Percentiles rank a stretch among this genome's conserved stretches.
phyloP scores from a whole-genome alignment of 1,140 invertebrate genomes.

The Achatina immaculata region DNA sequence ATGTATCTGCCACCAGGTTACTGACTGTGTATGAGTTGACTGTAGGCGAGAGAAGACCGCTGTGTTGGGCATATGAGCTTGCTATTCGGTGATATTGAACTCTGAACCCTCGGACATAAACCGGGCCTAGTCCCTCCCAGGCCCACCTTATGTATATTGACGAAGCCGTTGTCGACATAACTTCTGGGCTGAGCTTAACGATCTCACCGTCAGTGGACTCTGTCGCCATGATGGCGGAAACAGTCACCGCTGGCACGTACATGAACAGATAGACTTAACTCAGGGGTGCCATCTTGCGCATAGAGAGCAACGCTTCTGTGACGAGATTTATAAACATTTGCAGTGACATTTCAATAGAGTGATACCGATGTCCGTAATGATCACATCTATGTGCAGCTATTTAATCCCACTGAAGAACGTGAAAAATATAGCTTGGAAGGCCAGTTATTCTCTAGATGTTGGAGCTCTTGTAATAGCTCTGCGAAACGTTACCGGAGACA shows the following conservation, averaged over 20 bases:
- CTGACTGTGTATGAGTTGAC: slow-evolving; percentile 50
- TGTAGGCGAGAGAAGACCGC: slow-evolving; percentile 48
- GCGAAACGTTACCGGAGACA: too few species aligned
- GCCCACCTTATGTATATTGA: slow-evolving; percentile 59
- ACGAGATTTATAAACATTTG: too few species aligned
- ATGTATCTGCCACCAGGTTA: slow-evolving; percentile 65
- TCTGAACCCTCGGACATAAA: slow-evolving; percentile 31
- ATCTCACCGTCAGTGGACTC: slow-evolving; percentile 6
- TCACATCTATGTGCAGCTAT: too few species aligned
- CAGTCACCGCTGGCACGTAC: slow-evolving; percentile 23
- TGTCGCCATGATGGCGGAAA: slow-evolving; percentile 31
- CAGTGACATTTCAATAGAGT: too few species aligned
- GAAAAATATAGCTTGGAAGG: too few species aligned
- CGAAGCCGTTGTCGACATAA: slow-evolving; percentile 51
- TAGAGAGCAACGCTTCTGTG: too few species aligned
- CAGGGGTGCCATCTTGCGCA: too few species aligned
- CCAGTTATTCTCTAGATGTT: too few species aligned
- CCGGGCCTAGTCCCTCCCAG: background rate
- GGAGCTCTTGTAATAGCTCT: too few species aligned
- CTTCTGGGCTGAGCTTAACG: slow-evolving; percentile 32
- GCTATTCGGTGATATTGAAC: slow-evolving; percentile 59
- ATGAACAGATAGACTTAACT: background rate
- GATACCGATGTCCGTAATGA: too few species aligned
- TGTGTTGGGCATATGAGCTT: slow-evolving; percentile 61
- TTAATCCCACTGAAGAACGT: too few species aligned